These are phyloP conservation scores for Tenthredo distinguenda DNA, from an alignment of 2,888 invertebrate genomes.

Conservation along the genomic window DNA sequence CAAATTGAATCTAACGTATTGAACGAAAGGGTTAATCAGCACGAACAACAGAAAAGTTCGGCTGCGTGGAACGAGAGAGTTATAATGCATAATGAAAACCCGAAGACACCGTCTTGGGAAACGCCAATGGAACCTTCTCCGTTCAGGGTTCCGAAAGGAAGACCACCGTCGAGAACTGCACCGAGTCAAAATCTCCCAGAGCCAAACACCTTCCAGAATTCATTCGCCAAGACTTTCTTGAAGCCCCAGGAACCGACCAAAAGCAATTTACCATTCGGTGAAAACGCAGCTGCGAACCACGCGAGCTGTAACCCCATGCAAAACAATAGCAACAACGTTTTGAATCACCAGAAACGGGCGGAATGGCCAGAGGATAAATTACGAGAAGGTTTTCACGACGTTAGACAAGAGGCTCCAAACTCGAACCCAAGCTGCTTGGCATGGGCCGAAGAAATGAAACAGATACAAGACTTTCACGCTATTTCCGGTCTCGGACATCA, in stretches of 20 bases:
- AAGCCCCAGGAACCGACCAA: constrained; percentile 84
- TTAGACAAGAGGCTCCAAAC: constrained; percentile 66
- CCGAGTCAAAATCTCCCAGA: constrained; percentile 77
- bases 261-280: constrained; percentile 75
- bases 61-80: constrained; percentile 57
- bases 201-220: constrained; percentile 77
- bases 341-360: constrained; percentile 62
- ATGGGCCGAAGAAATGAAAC: constrained; percentile 75
- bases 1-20: constrained; percentile 54
- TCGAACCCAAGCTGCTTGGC: constrained; percentile 66
- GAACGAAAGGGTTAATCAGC: constrained; percentile 54
- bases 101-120: constrained; percentile 58
- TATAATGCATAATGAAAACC: constrained; percentile 25
- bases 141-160: constrained; percentile 84
- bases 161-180: constrained; percentile 83
- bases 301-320: constrained; percentile 60
- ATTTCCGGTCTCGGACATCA: constrained; percentile 69
- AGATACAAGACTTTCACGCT: constrained; percentile 72
- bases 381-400: constrained; percentile 69
- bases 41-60: constrained; percentile 61
- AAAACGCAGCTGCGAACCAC: constrained; percentile 70
- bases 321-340: constrained; percentile 54
- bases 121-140: constrained; percentile 79
- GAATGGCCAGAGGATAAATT: constrained; percentile 71
- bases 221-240: constrained; percentile 79